Evolutionary conservation across 2,113 vertebrate species (phyloP).

Genomic region (Dolichotis patagonum): DNA sequence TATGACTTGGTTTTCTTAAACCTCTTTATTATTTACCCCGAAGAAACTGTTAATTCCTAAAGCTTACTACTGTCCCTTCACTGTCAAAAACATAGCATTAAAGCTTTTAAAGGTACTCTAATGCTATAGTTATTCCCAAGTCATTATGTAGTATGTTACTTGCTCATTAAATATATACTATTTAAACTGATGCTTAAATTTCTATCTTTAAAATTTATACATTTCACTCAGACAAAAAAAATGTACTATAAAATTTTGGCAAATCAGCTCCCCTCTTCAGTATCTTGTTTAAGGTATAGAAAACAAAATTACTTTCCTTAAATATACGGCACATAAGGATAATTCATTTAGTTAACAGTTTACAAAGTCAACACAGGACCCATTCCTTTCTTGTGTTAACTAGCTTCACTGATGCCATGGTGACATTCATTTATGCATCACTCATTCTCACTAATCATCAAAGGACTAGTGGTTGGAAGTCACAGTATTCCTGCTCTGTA

Average conservation of each 20-base stretch:
- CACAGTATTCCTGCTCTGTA: neutral
- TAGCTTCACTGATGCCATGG: neutral
- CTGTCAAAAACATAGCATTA: slow-evolving; percentile 19
- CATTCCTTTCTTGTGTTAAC: neutral
- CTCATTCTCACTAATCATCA: neutral
- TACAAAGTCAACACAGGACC: neutral
- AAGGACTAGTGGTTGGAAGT: neutral
- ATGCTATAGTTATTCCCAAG: neutral
- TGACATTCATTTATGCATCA: neutral
- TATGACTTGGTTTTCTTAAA: neutral
- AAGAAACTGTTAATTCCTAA: neutral
- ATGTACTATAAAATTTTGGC: neutral
- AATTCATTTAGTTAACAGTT: slow-evolving; percentile 2
- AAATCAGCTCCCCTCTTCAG: neutral
- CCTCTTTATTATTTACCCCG: neutral
- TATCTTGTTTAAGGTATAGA: neutral
- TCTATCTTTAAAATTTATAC: slow-evolving; percentile 18
- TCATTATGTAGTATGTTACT: neutral
- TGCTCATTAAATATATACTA: neutral
- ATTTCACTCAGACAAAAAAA: neutral
- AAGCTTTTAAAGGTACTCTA: slow-evolving; percentile 38
- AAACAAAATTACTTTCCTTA: slow-evolving; percentile 40
- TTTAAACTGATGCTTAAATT: neutral
- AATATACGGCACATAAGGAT: neutral
- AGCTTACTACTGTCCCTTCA: neutral